Evolutionary conservation across 2,113 vertebrate species (phyloP).

Genomic region (Bolborhynchus lineola): DNA sequence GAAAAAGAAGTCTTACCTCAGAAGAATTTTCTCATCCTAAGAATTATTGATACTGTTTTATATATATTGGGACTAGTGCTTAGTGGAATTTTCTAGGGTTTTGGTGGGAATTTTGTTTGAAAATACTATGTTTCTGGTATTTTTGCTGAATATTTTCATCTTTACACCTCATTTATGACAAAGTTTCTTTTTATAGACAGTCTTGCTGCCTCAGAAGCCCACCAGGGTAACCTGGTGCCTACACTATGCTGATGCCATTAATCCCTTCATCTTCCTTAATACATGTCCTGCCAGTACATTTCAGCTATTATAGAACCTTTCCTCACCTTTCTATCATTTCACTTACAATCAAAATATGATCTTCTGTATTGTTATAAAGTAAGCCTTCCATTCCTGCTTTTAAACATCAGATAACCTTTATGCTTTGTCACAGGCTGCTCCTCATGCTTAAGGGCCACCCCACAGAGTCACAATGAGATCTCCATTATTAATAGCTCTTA

Average conservation of each 20-base stretch:
- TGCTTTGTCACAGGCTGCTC: not conserved
- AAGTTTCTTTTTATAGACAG: not conserved
- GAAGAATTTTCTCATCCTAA: not conserved
- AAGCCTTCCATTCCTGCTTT: not conserved
- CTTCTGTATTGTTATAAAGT: fast-evolving
- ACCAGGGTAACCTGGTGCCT: not conserved
- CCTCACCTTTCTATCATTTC: not conserved
- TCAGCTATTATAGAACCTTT: not conserved
- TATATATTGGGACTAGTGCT: not conserved
- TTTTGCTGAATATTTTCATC: not conserved
- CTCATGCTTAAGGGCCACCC: not conserved
- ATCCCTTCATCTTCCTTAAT: not conserved
- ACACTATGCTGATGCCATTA: not conserved
- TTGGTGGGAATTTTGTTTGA: not conserved
- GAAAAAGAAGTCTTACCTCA: not conserved
- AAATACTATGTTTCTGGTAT: not conserved
- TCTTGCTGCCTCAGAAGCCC: not conserved
- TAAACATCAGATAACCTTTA: not conserved
- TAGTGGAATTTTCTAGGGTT: not conserved
- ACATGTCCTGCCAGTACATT: not conserved
- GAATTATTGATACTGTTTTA: not conserved
- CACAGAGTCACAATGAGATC: not conserved
- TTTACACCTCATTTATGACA: not conserved
- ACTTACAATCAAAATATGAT: not conserved
- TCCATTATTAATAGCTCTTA: not conserved